Conservation (phyloP, 37 sponge, comb jelly and placozoan species). For the Cliona cf. orientalis region DNA sequence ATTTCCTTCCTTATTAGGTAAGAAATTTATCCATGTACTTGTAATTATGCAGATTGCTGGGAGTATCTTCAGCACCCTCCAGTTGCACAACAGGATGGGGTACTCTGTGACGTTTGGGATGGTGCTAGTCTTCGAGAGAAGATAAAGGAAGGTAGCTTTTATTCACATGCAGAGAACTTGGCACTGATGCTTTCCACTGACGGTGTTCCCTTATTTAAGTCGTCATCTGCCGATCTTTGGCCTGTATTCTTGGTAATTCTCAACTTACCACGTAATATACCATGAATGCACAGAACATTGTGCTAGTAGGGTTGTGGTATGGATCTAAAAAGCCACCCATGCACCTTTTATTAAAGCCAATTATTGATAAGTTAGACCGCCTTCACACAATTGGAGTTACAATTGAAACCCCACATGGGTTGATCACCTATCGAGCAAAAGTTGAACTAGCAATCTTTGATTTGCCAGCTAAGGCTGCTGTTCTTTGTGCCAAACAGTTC, state of each 20-base stretch:
- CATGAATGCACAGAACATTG: too few relatives aligned
- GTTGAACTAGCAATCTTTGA: constrained; percentile 25
- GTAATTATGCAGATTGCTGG: not conserved
- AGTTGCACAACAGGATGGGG: not conserved
- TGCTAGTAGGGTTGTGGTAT: too few relatives aligned
- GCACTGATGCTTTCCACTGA: not conserved
- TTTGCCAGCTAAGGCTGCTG: constrained; percentile 35
- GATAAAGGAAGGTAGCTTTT: not conserved
- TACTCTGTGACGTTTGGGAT: not conserved
- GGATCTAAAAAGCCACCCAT: not conserved
- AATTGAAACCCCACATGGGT: not conserved
- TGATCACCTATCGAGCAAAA: not conserved
- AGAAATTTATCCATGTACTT: not conserved
- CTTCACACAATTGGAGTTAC: not conserved
- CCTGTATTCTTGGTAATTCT: too few relatives aligned
- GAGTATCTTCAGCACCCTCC: not conserved
- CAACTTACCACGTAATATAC: too few relatives aligned
- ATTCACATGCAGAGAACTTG: not conserved
- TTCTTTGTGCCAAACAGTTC: constrained; percentile 15
- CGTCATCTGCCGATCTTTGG: too few relatives aligned
- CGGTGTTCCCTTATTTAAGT: not conserved
- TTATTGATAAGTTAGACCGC: not conserved
- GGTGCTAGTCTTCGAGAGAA: not conserved
- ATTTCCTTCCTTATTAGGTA: too few relatives aligned
- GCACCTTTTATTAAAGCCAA: not conserved